Evolutionary conservation across 2,888 invertebrate species (phyloP).

Genomic region (Tipula unca): DNA sequence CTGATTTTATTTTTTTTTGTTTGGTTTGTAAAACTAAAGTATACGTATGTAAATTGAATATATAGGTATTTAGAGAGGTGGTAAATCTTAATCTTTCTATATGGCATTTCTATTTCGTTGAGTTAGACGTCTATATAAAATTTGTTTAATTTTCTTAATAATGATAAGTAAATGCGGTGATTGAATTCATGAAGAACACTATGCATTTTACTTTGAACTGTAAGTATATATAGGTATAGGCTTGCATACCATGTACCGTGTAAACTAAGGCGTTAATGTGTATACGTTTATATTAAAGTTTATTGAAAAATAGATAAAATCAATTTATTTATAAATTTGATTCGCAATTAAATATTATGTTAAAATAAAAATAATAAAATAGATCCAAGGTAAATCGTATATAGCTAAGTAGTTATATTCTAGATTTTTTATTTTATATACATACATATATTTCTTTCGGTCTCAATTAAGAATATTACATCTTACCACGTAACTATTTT

Average conservation of each 20-base stretch:
- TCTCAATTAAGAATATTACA: constrained; percentile 1
- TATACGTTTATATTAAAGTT: not conserved
- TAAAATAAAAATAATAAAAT: not conserved
- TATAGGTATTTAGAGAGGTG: not conserved
- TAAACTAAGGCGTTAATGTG: not conserved
- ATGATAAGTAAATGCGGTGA: too few species aligned
- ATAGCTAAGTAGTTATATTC: not conserved
- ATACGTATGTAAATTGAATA: not conserved
- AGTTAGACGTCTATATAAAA: too few species aligned
- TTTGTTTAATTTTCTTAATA: not conserved
- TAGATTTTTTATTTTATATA: not conserved
- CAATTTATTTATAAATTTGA: not conserved
- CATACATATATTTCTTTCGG: not conserved
- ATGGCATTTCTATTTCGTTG: not conserved
- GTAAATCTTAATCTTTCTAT: not conserved
- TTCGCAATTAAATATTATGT: not conserved
- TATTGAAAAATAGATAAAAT: not conserved
- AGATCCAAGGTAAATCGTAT: not conserved
- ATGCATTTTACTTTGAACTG: not conserved
- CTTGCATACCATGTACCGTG: not conserved
- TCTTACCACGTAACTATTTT: not conserved
- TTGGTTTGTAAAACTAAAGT: not conserved
- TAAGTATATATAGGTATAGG: not conserved
- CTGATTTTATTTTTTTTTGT: not conserved
- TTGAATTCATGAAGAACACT: too few species aligned